Percentiles rank a stretch among this genome's conserved stretches.
Evolutionary conservation across 2,888 invertebrate species (phyloP).

Genomic region (Mylabris sibirica): DNA sequence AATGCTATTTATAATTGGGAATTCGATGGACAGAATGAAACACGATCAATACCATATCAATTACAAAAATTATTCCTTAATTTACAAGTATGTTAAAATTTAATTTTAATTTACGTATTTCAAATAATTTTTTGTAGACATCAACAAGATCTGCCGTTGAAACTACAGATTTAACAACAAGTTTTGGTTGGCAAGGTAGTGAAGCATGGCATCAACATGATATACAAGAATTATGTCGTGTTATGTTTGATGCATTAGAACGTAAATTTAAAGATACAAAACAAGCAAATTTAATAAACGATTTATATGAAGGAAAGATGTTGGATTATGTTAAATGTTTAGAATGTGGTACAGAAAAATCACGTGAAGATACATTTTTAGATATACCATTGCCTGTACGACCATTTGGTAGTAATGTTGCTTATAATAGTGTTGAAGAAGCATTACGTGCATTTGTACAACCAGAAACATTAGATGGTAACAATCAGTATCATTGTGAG

Average conservation of each 20-base stretch:
- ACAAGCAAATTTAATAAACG: constrained; percentile 82
- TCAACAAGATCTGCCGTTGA: constrained; percentile 81
- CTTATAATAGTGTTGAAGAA: constrained; percentile 83
- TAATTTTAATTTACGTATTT: background rate
- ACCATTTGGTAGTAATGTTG: constrained; percentile 78
- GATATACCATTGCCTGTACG: constrained; percentile 87
- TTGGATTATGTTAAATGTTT: constrained; percentile 90
- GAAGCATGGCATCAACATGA: constrained; percentile 94
- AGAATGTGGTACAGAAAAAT: constrained; percentile 84
- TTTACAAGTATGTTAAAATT: constrained; percentile 68
- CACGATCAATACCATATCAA: constrained; percentile 84
- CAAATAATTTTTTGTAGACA: constrained; percentile 64
- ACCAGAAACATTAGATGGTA: constrained; percentile 82
- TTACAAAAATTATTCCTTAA: constrained; percentile 85
- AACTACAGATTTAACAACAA: constrained; percentile 85
- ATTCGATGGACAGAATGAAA: constrained; percentile 74
- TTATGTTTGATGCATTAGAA: constrained; percentile 91
- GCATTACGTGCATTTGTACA: constrained; percentile 84
- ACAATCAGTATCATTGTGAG: constrained; percentile 88
- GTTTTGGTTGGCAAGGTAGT: constrained; percentile 90
- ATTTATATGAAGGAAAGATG: constrained; percentile 78
- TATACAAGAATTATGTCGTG: constrained; percentile 87
- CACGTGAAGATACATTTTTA: constrained; percentile 81
- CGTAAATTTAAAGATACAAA: constrained; percentile 83
- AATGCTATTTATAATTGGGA: constrained; percentile 88